These are phyloP conservation scores for Antheraea mylitta DNA, from an alignment of 1,140 invertebrate species.

Conservation along the genomic window DNA sequence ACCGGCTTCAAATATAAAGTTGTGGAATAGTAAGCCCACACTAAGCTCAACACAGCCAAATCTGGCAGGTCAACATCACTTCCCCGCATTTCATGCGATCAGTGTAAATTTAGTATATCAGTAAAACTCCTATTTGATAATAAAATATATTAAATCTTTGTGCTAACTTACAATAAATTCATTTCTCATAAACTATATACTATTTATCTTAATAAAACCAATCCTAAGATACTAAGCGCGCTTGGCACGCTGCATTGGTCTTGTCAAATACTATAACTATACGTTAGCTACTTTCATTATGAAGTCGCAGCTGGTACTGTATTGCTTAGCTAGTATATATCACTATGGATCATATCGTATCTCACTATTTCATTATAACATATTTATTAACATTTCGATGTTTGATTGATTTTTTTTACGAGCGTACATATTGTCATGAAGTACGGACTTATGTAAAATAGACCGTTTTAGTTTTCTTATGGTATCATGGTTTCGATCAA, in stretches of 20 bases:
- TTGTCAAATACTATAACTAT: conserved; percentile 49
- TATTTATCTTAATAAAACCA: conserved; percentile 56
- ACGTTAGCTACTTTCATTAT: conserved; percentile 17
- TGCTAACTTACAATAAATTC: conserved; percentile 78
- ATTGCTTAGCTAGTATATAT: conserved; percentile 34
- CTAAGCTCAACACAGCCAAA: conserved; percentile 60
- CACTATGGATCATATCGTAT: conserved; percentile 40
- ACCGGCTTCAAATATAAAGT: neutral
- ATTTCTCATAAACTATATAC: conserved; percentile 73
- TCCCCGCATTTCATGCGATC: conserved; percentile 62
- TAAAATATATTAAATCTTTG: conserved; percentile 79
- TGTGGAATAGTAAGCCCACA: neutral
- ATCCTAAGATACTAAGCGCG: conserved; percentile 57
- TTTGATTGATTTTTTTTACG: neutral
- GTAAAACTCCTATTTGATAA: conserved; percentile 74
- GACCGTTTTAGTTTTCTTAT: too few relatives aligned
- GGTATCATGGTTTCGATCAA: too few relatives aligned
- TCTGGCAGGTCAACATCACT: conserved; percentile 49
- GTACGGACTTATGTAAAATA: conserved; percentile 30
- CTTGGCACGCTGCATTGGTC: conserved; percentile 68
- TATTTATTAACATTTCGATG: too few relatives aligned
- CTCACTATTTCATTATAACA: conserved; percentile 31
- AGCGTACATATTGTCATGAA: conserved; percentile 58
- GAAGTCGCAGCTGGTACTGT: conserved; percentile 34
- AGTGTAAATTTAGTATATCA: conserved; percentile 70